A percentile compares a stretch with the other conserved stretches of the same genome.
These are phyloP conservation scores for Yponomeuta sedellus DNA, from an alignment of 2,888 invertebrate genomes.

Conservation along the genomic window DNA sequence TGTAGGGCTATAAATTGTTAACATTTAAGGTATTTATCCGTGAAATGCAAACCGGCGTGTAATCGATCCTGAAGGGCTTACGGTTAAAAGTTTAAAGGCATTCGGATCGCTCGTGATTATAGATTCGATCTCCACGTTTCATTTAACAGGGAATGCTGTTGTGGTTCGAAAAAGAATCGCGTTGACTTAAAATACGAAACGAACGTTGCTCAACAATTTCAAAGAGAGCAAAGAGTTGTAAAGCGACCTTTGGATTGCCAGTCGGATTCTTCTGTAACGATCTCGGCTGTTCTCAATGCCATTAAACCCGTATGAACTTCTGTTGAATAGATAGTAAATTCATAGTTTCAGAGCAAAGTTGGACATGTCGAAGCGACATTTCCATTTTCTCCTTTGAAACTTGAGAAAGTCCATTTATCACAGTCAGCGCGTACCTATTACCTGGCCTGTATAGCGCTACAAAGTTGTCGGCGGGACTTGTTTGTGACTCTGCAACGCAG, in stretches of 20 bases:
- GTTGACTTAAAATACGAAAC: slow-evolving; percentile 5
- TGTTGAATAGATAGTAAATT: neutral
- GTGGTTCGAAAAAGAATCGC: neutral
- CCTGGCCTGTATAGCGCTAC: slow-evolving; percentile 36
- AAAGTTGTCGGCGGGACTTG: slow-evolving; percentile 6
- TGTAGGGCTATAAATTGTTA: neutral
- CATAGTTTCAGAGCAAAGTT: neutral
- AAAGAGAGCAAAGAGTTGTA: neutral
- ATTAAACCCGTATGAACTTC: neutral
- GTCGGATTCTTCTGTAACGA: neutral
- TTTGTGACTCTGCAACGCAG: slow-evolving; percentile 26
- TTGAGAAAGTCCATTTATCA: slow-evolving; percentile 40
- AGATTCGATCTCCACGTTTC: slow-evolving; percentile 35
- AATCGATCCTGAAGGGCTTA: slow-evolving; percentile 5
- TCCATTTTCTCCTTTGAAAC: slow-evolving; percentile 16
- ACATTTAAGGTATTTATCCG: neutral
- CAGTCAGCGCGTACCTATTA: slow-evolving; percentile 37
- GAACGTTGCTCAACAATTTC: slow-evolving; percentile 5
- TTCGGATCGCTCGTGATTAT: slow-evolving; percentile 36
- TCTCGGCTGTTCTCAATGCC: neutral
- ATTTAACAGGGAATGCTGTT: neutral
- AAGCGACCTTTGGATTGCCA: neutral
- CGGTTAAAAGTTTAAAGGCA: slow-evolving; percentile 5
- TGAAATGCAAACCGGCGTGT: slow-evolving; percentile 2
- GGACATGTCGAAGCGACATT: neutral